Evolutionary conservation across 2,113 vertebrate species (phyloP).

Genomic region (Callocephalon fimbriatum): DNA sequence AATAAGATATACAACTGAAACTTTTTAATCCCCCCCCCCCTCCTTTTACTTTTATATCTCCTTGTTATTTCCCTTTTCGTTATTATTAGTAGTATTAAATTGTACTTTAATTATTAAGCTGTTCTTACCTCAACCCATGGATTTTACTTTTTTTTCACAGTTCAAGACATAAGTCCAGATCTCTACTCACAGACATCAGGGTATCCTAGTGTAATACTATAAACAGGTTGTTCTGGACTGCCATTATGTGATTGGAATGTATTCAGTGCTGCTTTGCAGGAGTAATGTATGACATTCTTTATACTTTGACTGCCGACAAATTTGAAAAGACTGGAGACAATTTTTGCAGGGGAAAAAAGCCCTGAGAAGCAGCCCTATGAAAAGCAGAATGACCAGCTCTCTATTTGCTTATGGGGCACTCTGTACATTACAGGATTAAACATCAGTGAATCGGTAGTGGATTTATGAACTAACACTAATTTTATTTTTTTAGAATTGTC

Average conservation of each 20-base stretch:
- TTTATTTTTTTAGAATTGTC: background rate
- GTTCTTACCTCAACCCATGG: background rate
- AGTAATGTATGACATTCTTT: background rate
- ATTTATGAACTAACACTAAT: background rate
- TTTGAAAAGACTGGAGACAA: background rate
- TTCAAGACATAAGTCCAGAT: background rate
- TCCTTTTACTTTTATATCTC: background rate
- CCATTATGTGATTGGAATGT: background rate
- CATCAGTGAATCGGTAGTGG: background rate
- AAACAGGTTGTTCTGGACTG: background rate
- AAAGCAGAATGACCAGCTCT: background rate
- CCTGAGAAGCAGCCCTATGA: background rate
- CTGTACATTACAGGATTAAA: background rate
- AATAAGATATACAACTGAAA: too few relatives aligned
- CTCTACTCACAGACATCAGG: background rate
- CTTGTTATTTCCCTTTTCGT: background rate
- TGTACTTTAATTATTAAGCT: background rate
- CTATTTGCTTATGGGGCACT: background rate
- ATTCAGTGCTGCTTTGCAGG: background rate
- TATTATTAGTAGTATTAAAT: background rate
- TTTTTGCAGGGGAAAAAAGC: background rate
- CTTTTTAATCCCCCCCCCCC: too few relatives aligned
- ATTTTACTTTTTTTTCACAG: background rate
- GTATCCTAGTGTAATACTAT: background rate
- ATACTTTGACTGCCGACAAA: background rate